Evolutionary conservation across 2,888 invertebrate species (phyloP).

Genomic region (Epinotia demarniana): DNA sequence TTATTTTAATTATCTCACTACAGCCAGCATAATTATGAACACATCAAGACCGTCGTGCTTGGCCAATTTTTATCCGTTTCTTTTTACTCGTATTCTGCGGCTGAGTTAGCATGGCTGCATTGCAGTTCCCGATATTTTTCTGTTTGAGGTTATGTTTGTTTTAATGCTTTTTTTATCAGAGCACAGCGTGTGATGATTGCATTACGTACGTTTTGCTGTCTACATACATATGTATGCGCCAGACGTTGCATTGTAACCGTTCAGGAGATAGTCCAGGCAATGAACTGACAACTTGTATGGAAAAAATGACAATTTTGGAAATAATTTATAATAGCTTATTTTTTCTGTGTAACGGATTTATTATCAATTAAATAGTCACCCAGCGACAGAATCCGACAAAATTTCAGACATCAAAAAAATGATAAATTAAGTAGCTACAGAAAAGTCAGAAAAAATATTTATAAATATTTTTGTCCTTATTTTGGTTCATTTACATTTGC

Average conservation of each 20-base stretch:
- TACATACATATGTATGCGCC: not conserved
- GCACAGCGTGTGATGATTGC: not conserved
- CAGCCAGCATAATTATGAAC: constrained; percentile 42
- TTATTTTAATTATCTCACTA: constrained; percentile 41
- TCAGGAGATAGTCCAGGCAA: no score
- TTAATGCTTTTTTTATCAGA: not conserved
- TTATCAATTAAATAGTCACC: no score
- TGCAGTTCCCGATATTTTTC: constrained; percentile 28
- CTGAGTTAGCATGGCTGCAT: constrained; percentile 32
- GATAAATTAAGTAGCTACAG: no score
- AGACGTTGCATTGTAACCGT: not conserved
- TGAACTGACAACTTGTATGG: no score
- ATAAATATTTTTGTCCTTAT: no score
- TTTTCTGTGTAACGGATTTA: no score
- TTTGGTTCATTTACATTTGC: no score
- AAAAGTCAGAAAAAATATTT: no score
- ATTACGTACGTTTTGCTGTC: not conserved
- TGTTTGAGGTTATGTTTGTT: constrained; percentile 25
- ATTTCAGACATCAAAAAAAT: no score
- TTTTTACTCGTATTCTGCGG: constrained; percentile 29
- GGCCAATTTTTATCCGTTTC: constrained; percentile 34
- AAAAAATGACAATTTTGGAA: no score
- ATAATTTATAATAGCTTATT: no score
- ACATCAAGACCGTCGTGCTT: constrained; percentile 38
- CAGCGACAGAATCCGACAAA: no score